Conservation (phyloP, 53 echinoderm and acorn worm species). For the Apostichopus leukothele region DNA sequence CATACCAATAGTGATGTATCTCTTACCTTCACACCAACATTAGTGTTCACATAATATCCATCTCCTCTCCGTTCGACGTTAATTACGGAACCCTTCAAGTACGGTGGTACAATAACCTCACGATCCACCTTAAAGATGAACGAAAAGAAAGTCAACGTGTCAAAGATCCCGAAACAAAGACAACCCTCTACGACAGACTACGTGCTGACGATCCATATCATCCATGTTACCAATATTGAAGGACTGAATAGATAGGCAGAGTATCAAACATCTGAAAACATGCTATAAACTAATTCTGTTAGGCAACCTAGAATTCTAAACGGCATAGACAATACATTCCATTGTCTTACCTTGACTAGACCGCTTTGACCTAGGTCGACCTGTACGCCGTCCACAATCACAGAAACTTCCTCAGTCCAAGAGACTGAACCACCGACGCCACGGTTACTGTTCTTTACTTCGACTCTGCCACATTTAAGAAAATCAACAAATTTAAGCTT, state of each 20-base stretch:
- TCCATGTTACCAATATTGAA: too few species aligned
- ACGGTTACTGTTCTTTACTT: constrained; percentile 86
- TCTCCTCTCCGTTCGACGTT: constrained; percentile 81
- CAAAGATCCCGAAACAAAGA: too few species aligned
- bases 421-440: constrained; percentile 77
- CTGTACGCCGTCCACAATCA: constrained; percentile 79
- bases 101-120: constrained; percentile 70
- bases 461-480: not conserved
- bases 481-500: too few species aligned
- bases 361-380: constrained; percentile 92
- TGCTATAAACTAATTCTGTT: not conserved
- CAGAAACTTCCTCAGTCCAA: constrained; percentile 93
- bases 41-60: constrained; percentile 91
- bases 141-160: too few species aligned
- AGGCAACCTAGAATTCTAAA: too few species aligned
- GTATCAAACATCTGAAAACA: too few species aligned
- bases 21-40: constrained; percentile 79
- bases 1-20: not conserved
- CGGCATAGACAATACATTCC: too few species aligned
- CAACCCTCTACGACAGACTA: too few species aligned
- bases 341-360: constrained; percentile 68
- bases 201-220: too few species aligned
- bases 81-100: constrained; percentile 70
- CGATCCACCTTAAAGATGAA: constrained; percentile 65
- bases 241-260: too few species aligned